Evolutionary conservation across 2,888 invertebrate genomes (phyloP).

Genomic region (Hyposoter dolosus): DNA sequence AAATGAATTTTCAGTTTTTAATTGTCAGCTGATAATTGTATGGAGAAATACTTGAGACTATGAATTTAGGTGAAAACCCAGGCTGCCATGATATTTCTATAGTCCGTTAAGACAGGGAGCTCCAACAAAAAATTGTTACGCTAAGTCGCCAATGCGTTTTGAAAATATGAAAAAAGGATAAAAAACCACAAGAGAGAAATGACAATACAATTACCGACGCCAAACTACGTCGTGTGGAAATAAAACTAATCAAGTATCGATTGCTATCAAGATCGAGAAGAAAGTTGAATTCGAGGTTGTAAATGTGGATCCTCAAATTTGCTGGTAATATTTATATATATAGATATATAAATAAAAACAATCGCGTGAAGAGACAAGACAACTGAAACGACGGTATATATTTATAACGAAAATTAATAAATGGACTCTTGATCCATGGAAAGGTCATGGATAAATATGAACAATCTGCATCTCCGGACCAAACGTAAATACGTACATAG

Average conservation of each 20-base stretch:
- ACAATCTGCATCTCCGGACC: slow-evolving; percentile 49
- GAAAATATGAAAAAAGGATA: background rate
- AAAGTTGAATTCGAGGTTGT: background rate
- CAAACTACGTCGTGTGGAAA: slow-evolving; percentile 39
- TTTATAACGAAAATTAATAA: slow-evolving; percentile 9
- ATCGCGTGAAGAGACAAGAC: background rate
- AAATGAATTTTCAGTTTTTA: too few species aligned
- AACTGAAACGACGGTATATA: background rate
- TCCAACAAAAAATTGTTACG: background rate
- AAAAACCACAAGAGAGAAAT: slow-evolving; percentile 12
- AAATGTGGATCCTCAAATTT: slow-evolving; percentile 10
- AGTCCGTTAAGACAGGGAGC: background rate
- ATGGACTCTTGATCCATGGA: background rate
- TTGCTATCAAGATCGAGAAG: slow-evolving; percentile 6
- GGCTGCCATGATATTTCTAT: slow-evolving; percentile 7
- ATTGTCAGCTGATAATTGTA: background rate
- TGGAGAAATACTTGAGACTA: background rate
- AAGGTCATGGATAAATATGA: slow-evolving; percentile 16
- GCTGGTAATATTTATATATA: slow-evolving; percentile 19
- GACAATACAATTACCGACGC: slow-evolving; percentile 59
- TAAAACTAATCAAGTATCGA: slow-evolving; percentile 25
- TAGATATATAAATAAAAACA: background rate
- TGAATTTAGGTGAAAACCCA: background rate
- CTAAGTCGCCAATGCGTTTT: slow-evolving; percentile 38
- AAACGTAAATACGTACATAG: slow-evolving; percentile 17